A percentile compares a stretch with the other conserved stretches of the same genome.
Conservation (phyloP, 2,113 vertebrate species). For the Cinclus cinclus region DNA sequence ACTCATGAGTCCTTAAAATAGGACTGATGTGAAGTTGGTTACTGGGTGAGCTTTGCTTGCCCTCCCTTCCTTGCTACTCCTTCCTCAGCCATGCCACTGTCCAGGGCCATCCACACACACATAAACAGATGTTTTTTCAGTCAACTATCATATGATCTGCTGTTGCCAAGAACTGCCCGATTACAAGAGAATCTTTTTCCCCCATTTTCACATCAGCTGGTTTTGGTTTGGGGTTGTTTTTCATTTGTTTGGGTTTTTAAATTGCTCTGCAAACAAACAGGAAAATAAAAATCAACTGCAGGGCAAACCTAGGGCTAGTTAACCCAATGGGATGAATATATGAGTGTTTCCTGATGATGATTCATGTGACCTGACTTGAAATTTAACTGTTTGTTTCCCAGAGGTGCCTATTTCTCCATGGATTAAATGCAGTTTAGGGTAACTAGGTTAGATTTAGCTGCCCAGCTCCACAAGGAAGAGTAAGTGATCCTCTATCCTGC, state of each 20-base stretch:
- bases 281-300: background rate
- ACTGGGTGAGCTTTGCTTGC: background rate
- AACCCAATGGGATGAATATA: rapidly evolving
- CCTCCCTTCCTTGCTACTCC: background rate
- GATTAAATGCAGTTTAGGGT: background rate
- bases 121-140: background rate
- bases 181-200: background rate
- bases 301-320: background rate
- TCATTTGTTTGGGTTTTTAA: background rate
- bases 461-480: background rate
- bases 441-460: background rate
- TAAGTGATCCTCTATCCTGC: background rate
- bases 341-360: background rate
- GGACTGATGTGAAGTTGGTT: background rate
- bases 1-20: background rate
- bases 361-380: background rate
- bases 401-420: background rate
- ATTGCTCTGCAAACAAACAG: background rate
- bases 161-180: background rate
- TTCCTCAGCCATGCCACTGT: background rate
- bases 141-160: background rate
- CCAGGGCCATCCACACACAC: background rate
- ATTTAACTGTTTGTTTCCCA: background rate
- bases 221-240: background rate
- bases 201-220: background rate